Conservation (phyloP, 2,797 vertebrate species). For the Valencia hispanica region DNA sequence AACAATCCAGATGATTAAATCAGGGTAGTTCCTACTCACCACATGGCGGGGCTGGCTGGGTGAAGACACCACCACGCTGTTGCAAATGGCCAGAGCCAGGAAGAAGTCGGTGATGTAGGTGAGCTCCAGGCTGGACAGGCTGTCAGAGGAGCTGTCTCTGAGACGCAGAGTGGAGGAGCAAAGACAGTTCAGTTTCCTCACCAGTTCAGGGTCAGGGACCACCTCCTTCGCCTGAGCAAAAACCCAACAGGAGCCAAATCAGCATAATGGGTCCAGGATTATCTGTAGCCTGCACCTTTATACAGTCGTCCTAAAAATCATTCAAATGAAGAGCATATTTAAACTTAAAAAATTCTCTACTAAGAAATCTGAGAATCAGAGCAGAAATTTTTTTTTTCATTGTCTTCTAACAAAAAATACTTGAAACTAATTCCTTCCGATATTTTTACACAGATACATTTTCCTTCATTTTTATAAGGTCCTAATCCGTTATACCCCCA, state of each 20-base stretch:
- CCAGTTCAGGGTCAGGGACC: slow-evolving; percentile 86
- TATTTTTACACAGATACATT: neutral
- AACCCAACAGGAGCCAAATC: neutral
- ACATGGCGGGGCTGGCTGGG: slow-evolving; percentile 81
- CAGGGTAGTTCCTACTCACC: slow-evolving; percentile 68
- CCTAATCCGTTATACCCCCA: neutral
- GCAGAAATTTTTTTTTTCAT: too few species aligned
- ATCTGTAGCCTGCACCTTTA: neutral
- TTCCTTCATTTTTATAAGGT: too few species aligned
- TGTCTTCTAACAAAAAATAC: neutral
- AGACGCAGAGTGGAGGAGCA: slow-evolving; percentile 55
- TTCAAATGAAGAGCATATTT: neutral
- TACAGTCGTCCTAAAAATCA: neutral
- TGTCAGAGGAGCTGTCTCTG: slow-evolving; percentile 24
- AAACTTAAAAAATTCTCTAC: neutral
- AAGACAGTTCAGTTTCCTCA: slow-evolving; percentile 83
- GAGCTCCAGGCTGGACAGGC: slow-evolving; percentile 74
- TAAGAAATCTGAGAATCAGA: neutral
- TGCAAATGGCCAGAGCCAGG: slow-evolving; percentile 91
- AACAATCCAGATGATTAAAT: neutral
- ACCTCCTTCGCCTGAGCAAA: slow-evolving; percentile 88
- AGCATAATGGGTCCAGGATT: neutral
- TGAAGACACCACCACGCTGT: slow-evolving; percentile 94
- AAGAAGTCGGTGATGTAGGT: slow-evolving; percentile 91
- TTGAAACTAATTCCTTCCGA: neutral